These are phyloP conservation scores for Pteronotus mesoamericanus DNA, from an alignment of 2,797 vertebrate genomes.

Conservation along the genomic window DNA sequence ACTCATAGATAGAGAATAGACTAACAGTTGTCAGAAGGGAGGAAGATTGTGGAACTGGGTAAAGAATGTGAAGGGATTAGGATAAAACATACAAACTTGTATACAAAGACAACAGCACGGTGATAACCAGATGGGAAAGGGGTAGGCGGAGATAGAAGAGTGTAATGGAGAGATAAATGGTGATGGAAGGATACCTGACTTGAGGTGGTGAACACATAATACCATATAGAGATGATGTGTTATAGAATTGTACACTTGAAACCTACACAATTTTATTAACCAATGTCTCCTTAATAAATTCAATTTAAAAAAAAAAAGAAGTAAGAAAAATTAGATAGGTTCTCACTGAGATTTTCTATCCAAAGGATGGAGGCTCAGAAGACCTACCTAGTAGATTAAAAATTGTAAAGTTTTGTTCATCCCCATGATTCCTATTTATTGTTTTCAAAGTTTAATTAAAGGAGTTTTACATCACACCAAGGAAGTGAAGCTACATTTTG, in stretches of 20 bases:
- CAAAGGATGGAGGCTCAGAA: not conserved
- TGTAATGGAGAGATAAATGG: not conserved
- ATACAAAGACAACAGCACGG: not conserved
- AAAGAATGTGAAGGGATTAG: not conserved
- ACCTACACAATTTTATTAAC: not conserved
- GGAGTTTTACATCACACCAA: not conserved
- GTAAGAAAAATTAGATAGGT: not conserved
- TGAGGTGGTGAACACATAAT: not conserved
- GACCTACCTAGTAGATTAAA: not conserved
- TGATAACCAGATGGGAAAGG: not conserved
- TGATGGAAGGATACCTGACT: not conserved
- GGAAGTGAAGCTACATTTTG: not conserved
- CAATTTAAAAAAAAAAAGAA: not conserved
- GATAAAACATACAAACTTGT: not conserved
- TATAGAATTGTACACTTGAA: not conserved
- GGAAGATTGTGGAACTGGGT: not conserved
- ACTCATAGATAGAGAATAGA: not conserved
- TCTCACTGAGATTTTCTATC: not conserved
- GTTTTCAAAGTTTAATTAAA: constrained; percentile 5
- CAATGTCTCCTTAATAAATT: not conserved
- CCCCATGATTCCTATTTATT: not conserved
- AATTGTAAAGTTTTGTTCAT: not conserved
- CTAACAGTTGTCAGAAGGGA: not conserved
- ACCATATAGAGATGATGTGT: not conserved
- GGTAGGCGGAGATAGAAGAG: too few species aligned